Conservation (phyloP, 2,797 vertebrate genomes). For the Poecilia gillii region DNA sequence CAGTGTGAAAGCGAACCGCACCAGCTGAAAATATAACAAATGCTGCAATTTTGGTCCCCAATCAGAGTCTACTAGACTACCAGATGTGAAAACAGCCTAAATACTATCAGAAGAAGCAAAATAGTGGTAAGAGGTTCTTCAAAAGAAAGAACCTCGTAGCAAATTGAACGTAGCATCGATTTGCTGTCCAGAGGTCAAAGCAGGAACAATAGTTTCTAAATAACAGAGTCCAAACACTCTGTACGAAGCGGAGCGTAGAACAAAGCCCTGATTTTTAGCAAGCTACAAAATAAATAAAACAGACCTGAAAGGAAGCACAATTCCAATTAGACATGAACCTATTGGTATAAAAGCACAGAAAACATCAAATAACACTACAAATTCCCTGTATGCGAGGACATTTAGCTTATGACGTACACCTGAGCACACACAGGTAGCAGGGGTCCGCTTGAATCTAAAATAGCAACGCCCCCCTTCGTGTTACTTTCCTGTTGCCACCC, state of each 20-base stretch:
- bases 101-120: background rate
- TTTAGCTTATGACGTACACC: constrained; percentile 55
- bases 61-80: too few species aligned
- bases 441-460: constrained; percentile 36
- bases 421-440: constrained; percentile 41
- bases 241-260: too few species aligned
- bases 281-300: background rate
- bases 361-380: background rate
- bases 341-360: background rate
- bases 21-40: too few species aligned
- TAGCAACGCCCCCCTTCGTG: constrained; percentile 14
- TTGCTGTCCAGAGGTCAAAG: too few species aligned
- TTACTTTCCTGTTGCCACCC: constrained; percentile 20
- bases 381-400: constrained; percentile 24
- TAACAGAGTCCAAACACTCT: too few species aligned
- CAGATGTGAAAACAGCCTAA: background rate
- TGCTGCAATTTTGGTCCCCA: too few species aligned
- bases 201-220: too few species aligned
- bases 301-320: background rate
- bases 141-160: background rate
- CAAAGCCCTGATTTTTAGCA: too few species aligned
- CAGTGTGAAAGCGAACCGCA: too few species aligned
- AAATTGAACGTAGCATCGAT: too few species aligned
- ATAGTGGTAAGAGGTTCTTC: background rate
- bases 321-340: background rate